Conservation (phyloP, 2,113 vertebrate species). For the Xiphorhynchus elegans region DNA sequence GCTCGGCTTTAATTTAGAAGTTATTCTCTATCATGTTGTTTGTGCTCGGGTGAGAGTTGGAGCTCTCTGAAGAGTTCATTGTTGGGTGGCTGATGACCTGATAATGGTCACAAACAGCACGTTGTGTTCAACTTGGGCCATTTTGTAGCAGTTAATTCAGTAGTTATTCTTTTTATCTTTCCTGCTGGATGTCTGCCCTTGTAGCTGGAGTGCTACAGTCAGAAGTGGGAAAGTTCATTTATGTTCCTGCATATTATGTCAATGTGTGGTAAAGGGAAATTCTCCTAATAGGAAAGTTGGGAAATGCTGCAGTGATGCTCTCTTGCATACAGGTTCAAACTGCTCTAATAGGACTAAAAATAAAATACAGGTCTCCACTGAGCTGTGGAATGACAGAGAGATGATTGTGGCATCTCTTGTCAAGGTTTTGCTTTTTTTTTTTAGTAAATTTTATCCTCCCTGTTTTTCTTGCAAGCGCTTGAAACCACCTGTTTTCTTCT, state of each 20-base stretch:
- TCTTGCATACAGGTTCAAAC: neutral
- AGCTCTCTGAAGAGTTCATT: neutral
- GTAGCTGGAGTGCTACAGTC: neutral
- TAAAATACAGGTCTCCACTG: neutral
- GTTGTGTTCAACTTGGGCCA: neutral
- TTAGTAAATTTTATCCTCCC: neutral
- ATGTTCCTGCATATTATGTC: neutral
- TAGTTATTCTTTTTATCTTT: neutral
- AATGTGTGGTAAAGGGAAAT: neutral
- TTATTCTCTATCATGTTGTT: neutral
- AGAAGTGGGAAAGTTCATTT: neutral
- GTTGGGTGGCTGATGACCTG: neutral
- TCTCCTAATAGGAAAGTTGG: neutral
- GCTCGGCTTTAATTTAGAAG: neutral
- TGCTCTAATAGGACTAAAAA: neutral
- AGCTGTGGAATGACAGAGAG: neutral
- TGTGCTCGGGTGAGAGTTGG: neutral
- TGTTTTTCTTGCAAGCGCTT: neutral
- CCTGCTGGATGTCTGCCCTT: neutral
- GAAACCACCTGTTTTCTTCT: neutral
- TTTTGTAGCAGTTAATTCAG: neutral
- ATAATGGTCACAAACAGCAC: neutral
- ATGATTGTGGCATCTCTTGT: neutral
- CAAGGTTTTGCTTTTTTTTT: neutral
- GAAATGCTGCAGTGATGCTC: neutral